These are phyloP conservation scores for Genyomyrus donnyi DNA, from an alignment of 2,113 vertebrate species.

Conservation along the genomic window DNA sequence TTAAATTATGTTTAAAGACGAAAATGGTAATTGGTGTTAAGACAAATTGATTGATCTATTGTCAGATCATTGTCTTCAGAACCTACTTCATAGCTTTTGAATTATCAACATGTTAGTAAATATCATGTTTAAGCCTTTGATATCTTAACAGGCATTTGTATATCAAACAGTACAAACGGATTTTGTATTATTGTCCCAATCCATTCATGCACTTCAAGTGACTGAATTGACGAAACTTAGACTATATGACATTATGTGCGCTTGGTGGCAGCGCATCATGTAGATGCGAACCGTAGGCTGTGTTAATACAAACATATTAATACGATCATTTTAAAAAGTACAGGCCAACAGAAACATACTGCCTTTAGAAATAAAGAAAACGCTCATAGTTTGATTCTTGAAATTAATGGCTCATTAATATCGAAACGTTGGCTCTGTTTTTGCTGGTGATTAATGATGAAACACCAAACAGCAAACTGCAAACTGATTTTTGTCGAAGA, in stretches of 20 bases:
- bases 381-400: background rate
- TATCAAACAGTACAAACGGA: background rate
- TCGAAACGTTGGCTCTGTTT: background rate
- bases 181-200: background rate
- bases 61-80: background rate
- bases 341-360: background rate
- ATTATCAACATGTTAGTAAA: background rate
- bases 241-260: background rate
- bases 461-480: background rate
- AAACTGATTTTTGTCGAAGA: background rate
- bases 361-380: background rate
- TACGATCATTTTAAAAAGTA: background rate
- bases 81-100: background rate
- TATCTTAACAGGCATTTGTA: background rate
- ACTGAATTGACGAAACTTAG: background rate
- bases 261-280: background rate
- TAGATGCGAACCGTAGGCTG: background rate
- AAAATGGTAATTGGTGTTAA: background rate
- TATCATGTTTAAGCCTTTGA: background rate
- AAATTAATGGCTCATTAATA: background rate
- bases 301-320: background rate
- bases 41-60: background rate
- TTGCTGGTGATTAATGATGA: background rate
- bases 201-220: background rate
- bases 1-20: background rate